A percentile compares a stretch with the other conserved stretches of the same genome.
Conservation (phyloP, 1,140 invertebrate genomes). For the Schlechtendalia chinensis region DNA sequence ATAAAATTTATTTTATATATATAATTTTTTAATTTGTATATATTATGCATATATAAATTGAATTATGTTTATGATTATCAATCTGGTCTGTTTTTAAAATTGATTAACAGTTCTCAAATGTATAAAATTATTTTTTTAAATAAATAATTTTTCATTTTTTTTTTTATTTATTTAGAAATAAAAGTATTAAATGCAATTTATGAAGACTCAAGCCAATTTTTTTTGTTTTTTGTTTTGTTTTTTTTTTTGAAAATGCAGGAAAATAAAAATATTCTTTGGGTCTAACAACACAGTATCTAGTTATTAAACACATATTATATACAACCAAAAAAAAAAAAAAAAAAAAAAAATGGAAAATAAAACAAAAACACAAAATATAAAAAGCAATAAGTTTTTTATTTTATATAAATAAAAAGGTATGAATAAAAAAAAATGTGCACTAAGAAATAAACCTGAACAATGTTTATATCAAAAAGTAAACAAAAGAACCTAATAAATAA, state of each 20-base stretch:
- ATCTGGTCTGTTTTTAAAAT: slow-evolving; percentile 45
- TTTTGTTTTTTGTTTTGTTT: no score
- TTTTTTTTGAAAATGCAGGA: slow-evolving; percentile 28
- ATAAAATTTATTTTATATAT: slow-evolving; percentile 41
- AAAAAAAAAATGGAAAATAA: no score
- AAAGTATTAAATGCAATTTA: slow-evolving; percentile 44
- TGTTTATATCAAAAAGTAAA: slow-evolving; percentile 49
- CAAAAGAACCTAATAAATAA: slow-evolving; percentile 50
- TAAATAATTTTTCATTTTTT: slow-evolving; percentile 44
- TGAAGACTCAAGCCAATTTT: slow-evolving; percentile 31
- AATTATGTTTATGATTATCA: slow-evolving; percentile 47
- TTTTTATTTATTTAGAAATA: slow-evolving; percentile 43
- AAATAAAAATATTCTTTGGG: slow-evolving; percentile 24
- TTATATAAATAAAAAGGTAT: slow-evolving; percentile 46
- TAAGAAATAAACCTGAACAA: slow-evolving; percentile 50
- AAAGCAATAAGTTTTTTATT: slow-evolving; percentile 47
- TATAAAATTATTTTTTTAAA: slow-evolving; percentile 44
- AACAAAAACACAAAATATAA: slow-evolving; percentile 45
- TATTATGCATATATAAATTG: slow-evolving; percentile 36
- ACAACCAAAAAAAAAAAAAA: slow-evolving; percentile 36
- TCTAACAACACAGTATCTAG: slow-evolving; percentile 13
- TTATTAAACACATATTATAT: slow-evolving; percentile 32
- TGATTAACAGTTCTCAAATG: slow-evolving; percentile 26
- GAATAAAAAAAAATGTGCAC: slow-evolving; percentile 49
- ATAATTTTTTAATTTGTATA: slow-evolving; percentile 36